phyloP scores from a whole-genome alignment of 2,113 vertebrate species.

The Egretta garzetta region DNA sequence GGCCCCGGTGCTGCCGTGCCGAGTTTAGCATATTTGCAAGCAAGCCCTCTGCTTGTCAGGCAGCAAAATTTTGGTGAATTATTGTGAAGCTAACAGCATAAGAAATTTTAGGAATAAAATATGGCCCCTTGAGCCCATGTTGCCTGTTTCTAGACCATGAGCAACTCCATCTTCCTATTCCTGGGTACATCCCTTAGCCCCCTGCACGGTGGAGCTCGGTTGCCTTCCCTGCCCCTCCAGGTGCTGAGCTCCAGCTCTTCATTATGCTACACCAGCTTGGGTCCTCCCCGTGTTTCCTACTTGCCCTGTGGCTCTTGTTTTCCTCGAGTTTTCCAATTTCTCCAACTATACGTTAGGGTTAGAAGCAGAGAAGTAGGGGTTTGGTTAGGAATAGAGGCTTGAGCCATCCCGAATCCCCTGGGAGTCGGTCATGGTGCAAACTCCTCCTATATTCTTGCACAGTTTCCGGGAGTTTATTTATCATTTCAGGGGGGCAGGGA shows the following conservation, averaged over 20 bases:
- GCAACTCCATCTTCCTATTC: not conserved
- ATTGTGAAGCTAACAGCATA: too few species aligned
- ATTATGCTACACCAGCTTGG: not conserved
- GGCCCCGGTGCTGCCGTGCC: accelerated
- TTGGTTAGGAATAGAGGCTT: not conserved
- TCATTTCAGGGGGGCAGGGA: not conserved
- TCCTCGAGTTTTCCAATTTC: not conserved
- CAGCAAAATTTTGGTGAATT: not conserved
- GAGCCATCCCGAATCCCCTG: not conserved
- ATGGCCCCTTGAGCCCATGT: not conserved
- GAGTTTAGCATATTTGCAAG: not conserved
- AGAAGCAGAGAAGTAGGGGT: not conserved
- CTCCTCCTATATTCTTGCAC: not conserved
- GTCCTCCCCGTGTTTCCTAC: not conserved
- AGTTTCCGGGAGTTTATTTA: constrained; percentile 6
- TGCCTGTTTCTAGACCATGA: not conserved
- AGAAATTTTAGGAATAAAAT: not conserved
- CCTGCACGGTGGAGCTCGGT: not conserved
- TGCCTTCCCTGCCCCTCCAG: not conserved
- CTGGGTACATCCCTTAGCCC: not conserved
- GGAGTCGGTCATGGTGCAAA: not conserved
- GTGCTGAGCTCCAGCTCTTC: not conserved
- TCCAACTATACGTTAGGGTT: not conserved
- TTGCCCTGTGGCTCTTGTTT: not conserved
- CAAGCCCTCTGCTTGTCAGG: not conserved